Conservation (phyloP, 1,140 invertebrate species). For the Bombus haemorrhoidalis region DNA sequence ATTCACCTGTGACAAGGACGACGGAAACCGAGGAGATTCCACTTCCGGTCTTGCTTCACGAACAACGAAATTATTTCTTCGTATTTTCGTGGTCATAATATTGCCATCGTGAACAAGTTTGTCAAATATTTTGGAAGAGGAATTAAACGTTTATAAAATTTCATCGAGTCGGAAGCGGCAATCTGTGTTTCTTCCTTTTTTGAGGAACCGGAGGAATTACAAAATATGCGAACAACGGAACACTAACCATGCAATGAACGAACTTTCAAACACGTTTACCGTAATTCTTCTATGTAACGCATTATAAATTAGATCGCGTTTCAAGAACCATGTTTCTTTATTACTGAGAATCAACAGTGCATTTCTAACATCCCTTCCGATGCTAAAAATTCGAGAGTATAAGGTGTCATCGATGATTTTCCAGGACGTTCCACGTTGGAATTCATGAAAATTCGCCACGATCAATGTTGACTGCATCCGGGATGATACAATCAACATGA, state of each 20-base stretch:
- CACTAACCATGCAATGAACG: not conserved
- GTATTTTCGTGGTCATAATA: too few relatives aligned
- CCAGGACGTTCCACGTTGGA: not conserved
- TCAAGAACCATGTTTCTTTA: not conserved
- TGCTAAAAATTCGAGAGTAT: too few relatives aligned
- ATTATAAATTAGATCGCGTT: constrained; percentile 12
- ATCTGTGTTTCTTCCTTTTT: not conserved
- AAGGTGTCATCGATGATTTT: not conserved
- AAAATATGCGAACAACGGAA: not conserved
- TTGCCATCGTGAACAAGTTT: not conserved
- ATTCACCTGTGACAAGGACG: constrained; percentile 65
- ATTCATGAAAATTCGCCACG: not conserved
- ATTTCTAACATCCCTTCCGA: too few relatives aligned
- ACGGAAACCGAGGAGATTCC: constrained; percentile 57
- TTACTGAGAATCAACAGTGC: not conserved
- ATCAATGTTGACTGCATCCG: not conserved
- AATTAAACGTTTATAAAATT: not conserved
- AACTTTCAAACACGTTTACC: constrained; percentile 31
- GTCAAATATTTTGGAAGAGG: not conserved
- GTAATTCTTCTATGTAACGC: constrained; percentile 6
- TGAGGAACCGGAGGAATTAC: not conserved
- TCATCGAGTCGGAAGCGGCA: too few relatives aligned
- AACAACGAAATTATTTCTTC: constrained; percentile 18
- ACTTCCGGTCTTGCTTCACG: constrained; percentile 61
- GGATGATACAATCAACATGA: constrained; percentile 20